Evolutionary conservation across 2,797 vertebrate genomes (phyloP), one percentile per base, ranked within the genome.

Genomic region (Sebastes jordani): DNA sequence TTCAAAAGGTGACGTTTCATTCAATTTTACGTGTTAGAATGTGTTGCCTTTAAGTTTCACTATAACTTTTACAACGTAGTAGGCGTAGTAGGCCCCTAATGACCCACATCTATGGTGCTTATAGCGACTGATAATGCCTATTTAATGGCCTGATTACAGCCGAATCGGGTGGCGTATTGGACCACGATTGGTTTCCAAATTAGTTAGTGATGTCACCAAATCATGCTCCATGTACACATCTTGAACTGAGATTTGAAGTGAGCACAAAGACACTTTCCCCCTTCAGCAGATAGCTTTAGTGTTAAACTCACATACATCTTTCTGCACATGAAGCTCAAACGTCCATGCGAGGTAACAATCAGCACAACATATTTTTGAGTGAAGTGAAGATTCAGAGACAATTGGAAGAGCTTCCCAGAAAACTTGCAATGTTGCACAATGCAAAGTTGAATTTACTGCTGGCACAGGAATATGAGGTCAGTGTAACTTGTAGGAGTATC

Each of bases 401-500:
- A 74, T 22, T 76, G 69, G n/a, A 63, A 56, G n/a, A 75, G n/a
- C 62, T 72, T 46, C 55, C 62, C 65, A 42, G 65, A 29, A 84
- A 86, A 83, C 78, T 68, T 54, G 55, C 54, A 75, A 69, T 63
- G 68, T 68, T 78, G 69, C 42, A 55, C 67, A 76, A 78, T 18
- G n/a, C 67, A 65, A 22, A 58, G 59, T 16, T 67, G 60, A 74
- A 61, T 81, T 76, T 88, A 63, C 52, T 22, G 18, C 85, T 83
- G 78, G 82, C 77, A 77, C 72, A 5, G 42, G 83, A 29, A 38
- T 10, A 67, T 22, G 64, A 89, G 78, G 80, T 88, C 34, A 65
- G 38, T 75, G 74, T 84, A 84, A 84, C 85, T 80, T 89, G 84
- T 78, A 80, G 72, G 73, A 90, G 75, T 82, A 74, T 80, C 83